A percentile compares a stretch with the other conserved stretches of the same genome.
Conservation (phyloP, 2,888 invertebrate genomes). For the Stegophylla sp. region DNA sequence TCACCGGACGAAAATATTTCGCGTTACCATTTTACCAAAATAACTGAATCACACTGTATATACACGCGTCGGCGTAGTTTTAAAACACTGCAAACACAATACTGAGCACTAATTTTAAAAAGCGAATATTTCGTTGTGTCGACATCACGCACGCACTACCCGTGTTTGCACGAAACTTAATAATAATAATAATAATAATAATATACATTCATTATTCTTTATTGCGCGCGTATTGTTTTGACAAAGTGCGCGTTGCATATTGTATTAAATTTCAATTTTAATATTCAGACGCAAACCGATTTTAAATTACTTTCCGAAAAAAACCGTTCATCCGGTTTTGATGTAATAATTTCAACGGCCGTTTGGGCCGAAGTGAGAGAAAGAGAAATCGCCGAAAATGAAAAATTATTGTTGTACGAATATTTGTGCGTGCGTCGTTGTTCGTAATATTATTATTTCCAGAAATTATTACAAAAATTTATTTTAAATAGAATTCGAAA, state of each 20-base stretch:
- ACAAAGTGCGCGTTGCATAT: constrained; percentile 1
- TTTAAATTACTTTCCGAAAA: constrained; percentile 31
- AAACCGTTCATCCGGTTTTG: constrained; percentile 20
- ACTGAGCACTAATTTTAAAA: constrained; percentile 19
- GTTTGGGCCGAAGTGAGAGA: neutral
- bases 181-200: constrained; percentile 10
- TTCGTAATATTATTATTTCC: too few relatives aligned
- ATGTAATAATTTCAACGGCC: constrained; percentile 20
- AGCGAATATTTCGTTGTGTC: neutral
- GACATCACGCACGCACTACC: neutral
- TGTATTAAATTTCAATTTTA: constrained; percentile 36
- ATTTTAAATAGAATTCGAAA: too few relatives aligned
- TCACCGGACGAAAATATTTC: too few relatives aligned
- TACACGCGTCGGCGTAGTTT: neutral
- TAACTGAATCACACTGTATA: neutral
- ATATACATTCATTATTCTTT: constrained; percentile 13
- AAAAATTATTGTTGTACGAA: neutral
- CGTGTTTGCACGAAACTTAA: constrained; percentile 10
- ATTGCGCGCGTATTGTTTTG: constrained; percentile 32
- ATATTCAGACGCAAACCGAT: constrained; percentile 25
- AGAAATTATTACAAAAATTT: too few relatives aligned
- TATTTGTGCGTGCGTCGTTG: neutral
- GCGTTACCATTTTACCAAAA: too few relatives aligned
- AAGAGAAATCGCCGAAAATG: neutral
- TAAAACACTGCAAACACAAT: neutral